phyloP scores from a whole-genome alignment of 2,888 invertebrate species.

The Cartodere bifasciata region DNA sequence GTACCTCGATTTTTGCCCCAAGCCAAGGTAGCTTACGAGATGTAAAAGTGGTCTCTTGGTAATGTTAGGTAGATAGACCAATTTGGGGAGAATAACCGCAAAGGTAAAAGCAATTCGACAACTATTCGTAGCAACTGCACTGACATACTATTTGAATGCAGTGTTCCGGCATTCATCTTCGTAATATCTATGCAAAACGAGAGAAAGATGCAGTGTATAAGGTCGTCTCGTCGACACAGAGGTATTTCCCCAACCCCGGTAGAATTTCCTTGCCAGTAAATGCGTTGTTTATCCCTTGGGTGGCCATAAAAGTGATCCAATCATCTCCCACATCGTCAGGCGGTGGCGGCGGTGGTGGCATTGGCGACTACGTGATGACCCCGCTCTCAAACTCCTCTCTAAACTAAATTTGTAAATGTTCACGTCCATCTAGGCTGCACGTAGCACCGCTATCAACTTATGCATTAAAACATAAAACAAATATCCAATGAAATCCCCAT shows the following conservation, averaged over 20 bases:
- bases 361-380: slow-evolving; percentile 22
- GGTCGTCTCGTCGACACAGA: slow-evolving; percentile 14
- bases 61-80: no score
- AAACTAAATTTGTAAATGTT: slow-evolving; percentile 26
- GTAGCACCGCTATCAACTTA: slow-evolving; percentile 20
- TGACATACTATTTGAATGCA: no score
- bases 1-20: no score
- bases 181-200: slow-evolving; percentile 23
- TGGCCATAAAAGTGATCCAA: slow-evolving; percentile 41
- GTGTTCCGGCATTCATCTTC: no score
- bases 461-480: slow-evolving; percentile 22
- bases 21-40: no score
- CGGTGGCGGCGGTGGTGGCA: slow-evolving; percentile 18
- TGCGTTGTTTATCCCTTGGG: slow-evolving; percentile 37
- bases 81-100: no score
- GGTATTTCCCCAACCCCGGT: slow-evolving; percentile 20
- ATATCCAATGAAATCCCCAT: slow-evolving; percentile 11
- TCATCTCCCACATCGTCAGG: slow-evolving; percentile 34
- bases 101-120: no score
- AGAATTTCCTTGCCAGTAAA: slow-evolving; percentile 28
- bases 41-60: no score
- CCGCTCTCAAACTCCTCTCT: slow-evolving; percentile 11
- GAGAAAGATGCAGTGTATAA: slow-evolving; percentile 20
- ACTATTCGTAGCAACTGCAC: no score
- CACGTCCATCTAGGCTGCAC: slow-evolving; percentile 20